Conservation (phyloP, 2,797 vertebrate species). For the Sitta carolinensis region DNA sequence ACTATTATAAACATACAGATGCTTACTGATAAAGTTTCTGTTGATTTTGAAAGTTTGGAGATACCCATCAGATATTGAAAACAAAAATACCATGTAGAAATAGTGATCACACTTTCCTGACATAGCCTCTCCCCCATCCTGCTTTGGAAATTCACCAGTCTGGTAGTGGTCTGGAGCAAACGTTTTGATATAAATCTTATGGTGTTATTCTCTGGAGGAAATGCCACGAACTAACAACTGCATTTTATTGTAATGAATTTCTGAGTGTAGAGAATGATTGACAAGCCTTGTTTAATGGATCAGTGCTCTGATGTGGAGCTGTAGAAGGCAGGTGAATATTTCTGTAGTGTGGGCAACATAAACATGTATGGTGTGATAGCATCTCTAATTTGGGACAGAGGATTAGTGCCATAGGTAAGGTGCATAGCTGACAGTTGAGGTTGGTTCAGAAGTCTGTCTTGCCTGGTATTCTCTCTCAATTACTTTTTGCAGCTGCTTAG, state of each 20-base stretch:
- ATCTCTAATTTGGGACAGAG: background rate
- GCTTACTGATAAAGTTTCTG: background rate
- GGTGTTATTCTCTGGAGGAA: background rate
- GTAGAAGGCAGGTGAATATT: background rate
- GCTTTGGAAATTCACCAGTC: background rate
- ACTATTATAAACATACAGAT: background rate
- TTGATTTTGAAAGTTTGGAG: background rate
- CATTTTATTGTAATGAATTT: background rate
- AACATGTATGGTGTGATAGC: background rate
- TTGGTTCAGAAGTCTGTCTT: background rate
- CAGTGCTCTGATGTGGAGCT: background rate
- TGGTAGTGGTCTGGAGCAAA: background rate
- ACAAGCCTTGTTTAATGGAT: background rate
- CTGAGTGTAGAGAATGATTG: background rate
- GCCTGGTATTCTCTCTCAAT: background rate
- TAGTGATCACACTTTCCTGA: background rate
- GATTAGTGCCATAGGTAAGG: background rate
- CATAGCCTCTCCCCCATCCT: background rate
- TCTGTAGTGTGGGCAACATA: background rate
- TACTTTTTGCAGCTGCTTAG: background rate
- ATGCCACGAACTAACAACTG: rapidly evolving
- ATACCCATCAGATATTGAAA: background rate
- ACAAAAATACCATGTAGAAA: background rate
- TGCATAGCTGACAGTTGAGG: background rate
- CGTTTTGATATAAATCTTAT: background rate